Evolutionary conservation across 2,797 vertebrate genomes (phyloP).

Genomic region (Remorina albescens): DNA sequence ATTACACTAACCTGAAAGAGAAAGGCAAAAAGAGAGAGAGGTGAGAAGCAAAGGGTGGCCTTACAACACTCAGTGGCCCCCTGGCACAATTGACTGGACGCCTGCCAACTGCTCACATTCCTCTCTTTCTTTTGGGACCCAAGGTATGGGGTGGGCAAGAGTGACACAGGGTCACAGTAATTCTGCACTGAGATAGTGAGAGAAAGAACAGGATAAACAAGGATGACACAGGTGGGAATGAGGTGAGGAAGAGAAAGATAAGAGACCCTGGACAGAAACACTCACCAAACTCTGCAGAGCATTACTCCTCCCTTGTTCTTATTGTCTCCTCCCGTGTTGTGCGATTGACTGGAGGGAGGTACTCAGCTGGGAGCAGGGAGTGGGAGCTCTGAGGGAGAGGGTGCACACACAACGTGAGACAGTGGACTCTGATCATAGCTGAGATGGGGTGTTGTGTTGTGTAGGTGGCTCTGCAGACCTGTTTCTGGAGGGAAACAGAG

Average conservation of each 20-base stretch:
- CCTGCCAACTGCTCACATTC: constrained; percentile 84
- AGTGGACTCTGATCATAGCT: constrained; percentile 50
- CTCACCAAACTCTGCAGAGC: constrained; percentile 32
- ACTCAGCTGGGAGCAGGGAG: constrained; percentile 53
- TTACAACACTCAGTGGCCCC: constrained; percentile 49
- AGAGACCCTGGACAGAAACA: constrained; percentile 32
- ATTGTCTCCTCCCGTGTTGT: constrained; percentile 67
- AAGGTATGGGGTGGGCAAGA: constrained; percentile 54
- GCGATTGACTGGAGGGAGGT: constrained; percentile 70
- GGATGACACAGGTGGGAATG: constrained; percentile 42
- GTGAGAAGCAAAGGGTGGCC: constrained; percentile 65
- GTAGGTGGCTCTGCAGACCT: constrained; percentile 52
- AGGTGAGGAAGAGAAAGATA: constrained; percentile 18
- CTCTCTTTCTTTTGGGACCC: constrained; percentile 73
- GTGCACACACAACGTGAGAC: constrained; percentile 47
- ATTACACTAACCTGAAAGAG: constrained; percentile 21
- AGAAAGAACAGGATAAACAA: constrained; percentile 27
- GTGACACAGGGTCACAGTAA: constrained; percentile 53
- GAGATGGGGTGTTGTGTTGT: constrained; percentile 58
- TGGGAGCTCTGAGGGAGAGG: constrained; percentile 48
- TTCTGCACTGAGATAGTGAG: constrained; percentile 26
- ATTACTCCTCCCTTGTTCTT: constrained; percentile 63
- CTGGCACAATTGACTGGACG: constrained; percentile 76
- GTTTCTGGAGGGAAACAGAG: constrained; percentile 57
- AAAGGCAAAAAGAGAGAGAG: constrained; percentile 34